Base-by-base conservation (phyloP, 2,797 vertebrate genomes). In the Enteromius paludinosus region DNA sequence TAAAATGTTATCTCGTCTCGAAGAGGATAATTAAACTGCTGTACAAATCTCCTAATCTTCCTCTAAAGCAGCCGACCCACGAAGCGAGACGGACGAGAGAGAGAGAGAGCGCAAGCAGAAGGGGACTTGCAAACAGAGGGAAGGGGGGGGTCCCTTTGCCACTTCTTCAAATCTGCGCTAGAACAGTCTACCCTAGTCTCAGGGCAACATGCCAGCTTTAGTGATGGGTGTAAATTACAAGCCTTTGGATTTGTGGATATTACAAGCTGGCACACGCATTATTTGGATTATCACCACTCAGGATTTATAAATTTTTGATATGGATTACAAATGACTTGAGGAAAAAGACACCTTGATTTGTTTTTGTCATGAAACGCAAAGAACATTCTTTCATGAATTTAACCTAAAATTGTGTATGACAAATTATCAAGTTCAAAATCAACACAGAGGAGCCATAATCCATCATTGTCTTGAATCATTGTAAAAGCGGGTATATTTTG, bases 11-110 rank as follows among this genome's bases (percentile, higher is more conserved):
- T 91, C 83, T 87, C 78, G 68, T 88, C 84, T 84, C 89, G 83
- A 91, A 90, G 90, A 92, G 89, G 91, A 91, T 92, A 92, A 90
- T 87, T 92, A 92, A 91, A 90, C 89, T 87, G 82, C 89, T 89
- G 85, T 90, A 87, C 89, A 93, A 94, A 91, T 87, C 85, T 87
- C 86, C 84, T 91, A 90, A 94, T 93, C 91, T 92, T 83, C 84
- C 87, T 41, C 74, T 72, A 81, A 86, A 89, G 78, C 81, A 88
- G 86, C 80, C 83, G 25, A 84, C 73, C 78, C 38, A 81, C 65
- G n/a, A 80, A 82, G 81, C 80, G 80, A 70, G 83, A 25, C 33
- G 43, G 8, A 15, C 43, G 14, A 79, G 35, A 64, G 35, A 25
- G 10, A 78, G 47, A 64, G 45, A 11, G 49, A 18, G 33, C 17